Evolutionary conservation across 1,140 invertebrate species (phyloP).

Genomic region (Hypothenemus hampei): DNA sequence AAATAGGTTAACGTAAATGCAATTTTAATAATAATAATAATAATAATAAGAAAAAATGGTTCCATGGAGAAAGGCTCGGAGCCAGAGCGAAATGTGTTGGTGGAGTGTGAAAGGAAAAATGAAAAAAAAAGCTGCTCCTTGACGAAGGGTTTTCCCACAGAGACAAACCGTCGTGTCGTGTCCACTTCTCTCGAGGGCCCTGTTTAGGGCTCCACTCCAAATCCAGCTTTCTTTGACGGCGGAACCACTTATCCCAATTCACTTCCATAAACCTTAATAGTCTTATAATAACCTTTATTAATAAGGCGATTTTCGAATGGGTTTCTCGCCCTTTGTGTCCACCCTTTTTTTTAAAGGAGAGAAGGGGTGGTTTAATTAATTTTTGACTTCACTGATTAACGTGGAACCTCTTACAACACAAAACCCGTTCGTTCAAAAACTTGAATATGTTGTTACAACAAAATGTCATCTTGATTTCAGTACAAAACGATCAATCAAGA

Average conservation of each 20-base stretch:
- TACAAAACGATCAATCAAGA: too few species aligned
- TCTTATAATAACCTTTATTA: constrained; percentile 33
- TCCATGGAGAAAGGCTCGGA: too few species aligned
- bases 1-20: too few species aligned
- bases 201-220: constrained; percentile 22
- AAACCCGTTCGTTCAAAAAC: too few species aligned
- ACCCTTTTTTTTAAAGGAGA: background rate
- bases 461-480: too few species aligned
- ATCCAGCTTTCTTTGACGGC: constrained; percentile 33
- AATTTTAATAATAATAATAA: too few species aligned
- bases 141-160: too few species aligned
- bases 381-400: background rate
- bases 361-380: background rate
- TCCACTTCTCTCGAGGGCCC: constrained; percentile 29
- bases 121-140: too few species aligned
- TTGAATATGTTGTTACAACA: too few species aligned
- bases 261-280: constrained; percentile 28
- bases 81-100: too few species aligned
- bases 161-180: constrained; percentile 29
- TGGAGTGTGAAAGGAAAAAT: too few species aligned
- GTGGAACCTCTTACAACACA: background rate
- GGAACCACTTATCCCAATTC: constrained; percentile 27
- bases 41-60: too few species aligned
- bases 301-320: constrained; percentile 18
- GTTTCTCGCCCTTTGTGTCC: background rate